Percentiles rank a stretch among this genome's conserved stretches.
Evolutionary conservation across 64 coral and sea anemone species (phyloP).

Genomic region (Stylophora pistillata): DNA sequence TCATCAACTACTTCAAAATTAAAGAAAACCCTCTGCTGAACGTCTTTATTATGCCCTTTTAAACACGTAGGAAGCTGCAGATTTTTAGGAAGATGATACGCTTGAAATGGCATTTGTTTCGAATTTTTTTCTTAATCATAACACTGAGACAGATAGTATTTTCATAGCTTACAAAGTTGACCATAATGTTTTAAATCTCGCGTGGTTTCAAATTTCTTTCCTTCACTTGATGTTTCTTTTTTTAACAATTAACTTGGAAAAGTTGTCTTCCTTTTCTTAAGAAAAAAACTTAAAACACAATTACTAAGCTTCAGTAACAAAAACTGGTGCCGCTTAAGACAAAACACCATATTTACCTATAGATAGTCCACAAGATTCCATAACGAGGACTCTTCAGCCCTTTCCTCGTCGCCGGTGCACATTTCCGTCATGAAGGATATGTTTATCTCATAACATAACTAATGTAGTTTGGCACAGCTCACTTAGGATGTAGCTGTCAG

Average conservation of each 20-base stretch:
- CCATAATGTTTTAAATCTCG: too few species aligned
- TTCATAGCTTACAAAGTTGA: too few species aligned
- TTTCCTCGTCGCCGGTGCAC: not conserved
- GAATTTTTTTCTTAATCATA: too few species aligned
- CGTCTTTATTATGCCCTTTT: not conserved
- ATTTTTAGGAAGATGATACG: too few species aligned
- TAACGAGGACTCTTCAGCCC: not conserved
- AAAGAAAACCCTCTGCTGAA: not conserved
- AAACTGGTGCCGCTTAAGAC: not conserved
- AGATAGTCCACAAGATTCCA: not conserved
- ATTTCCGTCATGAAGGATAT: not conserved
- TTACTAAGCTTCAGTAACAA: not conserved
- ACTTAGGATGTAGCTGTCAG: not conserved
- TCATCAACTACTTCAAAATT: not conserved
- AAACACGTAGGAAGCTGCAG: too few species aligned
- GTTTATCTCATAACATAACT: constrained; percentile 10
- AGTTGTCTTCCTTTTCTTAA: not conserved
- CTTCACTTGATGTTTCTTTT: too few species aligned
- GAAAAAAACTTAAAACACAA: not conserved
- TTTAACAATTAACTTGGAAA: not conserved
- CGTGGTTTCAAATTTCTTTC: too few species aligned
- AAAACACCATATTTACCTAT: not conserved
- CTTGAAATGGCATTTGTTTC: too few species aligned
- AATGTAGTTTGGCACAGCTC: not conserved
- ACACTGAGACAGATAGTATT: too few species aligned